Evolutionary conservation across 1,140 invertebrate species (phyloP), one percentile per base, ranked within the genome.

Genomic region (Drosophila tsacasi): DNA sequence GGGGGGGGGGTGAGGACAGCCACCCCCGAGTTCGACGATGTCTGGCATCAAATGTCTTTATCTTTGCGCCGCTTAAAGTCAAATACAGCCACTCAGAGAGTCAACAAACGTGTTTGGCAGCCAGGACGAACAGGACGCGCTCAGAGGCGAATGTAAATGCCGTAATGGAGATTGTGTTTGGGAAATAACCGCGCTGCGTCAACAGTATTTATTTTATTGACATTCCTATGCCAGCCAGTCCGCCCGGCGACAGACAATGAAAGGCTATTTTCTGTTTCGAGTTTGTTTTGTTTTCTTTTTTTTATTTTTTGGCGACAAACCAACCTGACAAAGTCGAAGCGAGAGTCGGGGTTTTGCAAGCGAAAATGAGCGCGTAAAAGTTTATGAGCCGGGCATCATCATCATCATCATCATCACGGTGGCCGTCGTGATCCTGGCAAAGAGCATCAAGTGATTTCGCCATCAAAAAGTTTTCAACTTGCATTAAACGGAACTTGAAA

Each of bases 121-220:
- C 57, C 39, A 75, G 68, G 81, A 46, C 58, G 37, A 44, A 65
- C 27, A 62, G 44, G 54, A 52, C 46, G 50, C 64, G 68, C 50
- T 49, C 27, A 69, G 52, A 58, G 25, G 62, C 40, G 83, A 90
- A 89, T 89, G 85, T 81, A 89, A 89, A 89, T 84, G 85, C 64
- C 67, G 85, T 89, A 90, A 90, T 89, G 84, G 84, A 87, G 84
- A 87, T 87, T 87, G 81, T 81, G 84, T 89, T 87, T 73, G 67
- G 84, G 84, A 87, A 87, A 87, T 89, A 89, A 81, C 85, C 85
- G 85, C 85, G 85, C 85, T 90, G 85, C 85, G 85, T 90, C 85
- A 89, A 89, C 85, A 89, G 85, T 90, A 89, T 87, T 87, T 87
- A 89, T 87, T 87, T 87, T 87, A 87, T 87, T 87, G 84, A 84